Evolutionary conservation across 2,888 invertebrate genomes (phyloP), one percentile per base, ranked within the genome.

Genomic region (Sesamia inferens): DNA sequence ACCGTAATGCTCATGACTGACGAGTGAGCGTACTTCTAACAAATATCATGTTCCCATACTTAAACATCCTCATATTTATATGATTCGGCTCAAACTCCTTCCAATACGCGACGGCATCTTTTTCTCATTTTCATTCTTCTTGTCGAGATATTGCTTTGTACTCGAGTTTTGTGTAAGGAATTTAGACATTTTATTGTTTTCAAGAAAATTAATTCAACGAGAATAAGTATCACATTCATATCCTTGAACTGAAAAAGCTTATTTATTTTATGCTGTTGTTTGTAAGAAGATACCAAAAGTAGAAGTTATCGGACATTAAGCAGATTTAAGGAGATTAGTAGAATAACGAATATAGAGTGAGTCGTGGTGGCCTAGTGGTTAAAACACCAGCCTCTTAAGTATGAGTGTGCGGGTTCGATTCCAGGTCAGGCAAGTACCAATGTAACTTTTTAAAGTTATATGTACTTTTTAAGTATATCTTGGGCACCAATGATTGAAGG

Each of bases 91-190:
- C 63, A 55, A 78, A 72, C 78, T 78, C 42, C 11, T 77, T 5
- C 24, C 54, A 22, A 71, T 66, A 39, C 44, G 54, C 13, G n/a
- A 39, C 31, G 62, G 39, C 71, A 71, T 51, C 51, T 57, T 58
- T 59, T 22, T 74, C 54, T 66, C 48, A 54, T 80, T 75, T 79
- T 68, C 71, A 80, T 76, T 71, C 48, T 39, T 62, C 48, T 48
- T 65, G 63, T 71, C 65, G 65, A 39, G 24, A 80, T 55, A 76
- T 71, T 71, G 62, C 58, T 76, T 76, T 63, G 62, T 66, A 47
- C 39, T 63, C 31, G 19, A 51, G 58, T 42, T 47, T 59, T 75
- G 24, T 65, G 51, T 42, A 8, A 7, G 31, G 57, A 51, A 71
- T 71, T 57, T 54, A n/a, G 31, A 64, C 4, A 58, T 70, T 76